A percentile compares a stretch with the other conserved stretches of the same genome.
These are phyloP conservation scores for Lanius ludovicianus DNA, from an alignment of 2,113 vertebrate species.

Conservation along the genomic window DNA sequence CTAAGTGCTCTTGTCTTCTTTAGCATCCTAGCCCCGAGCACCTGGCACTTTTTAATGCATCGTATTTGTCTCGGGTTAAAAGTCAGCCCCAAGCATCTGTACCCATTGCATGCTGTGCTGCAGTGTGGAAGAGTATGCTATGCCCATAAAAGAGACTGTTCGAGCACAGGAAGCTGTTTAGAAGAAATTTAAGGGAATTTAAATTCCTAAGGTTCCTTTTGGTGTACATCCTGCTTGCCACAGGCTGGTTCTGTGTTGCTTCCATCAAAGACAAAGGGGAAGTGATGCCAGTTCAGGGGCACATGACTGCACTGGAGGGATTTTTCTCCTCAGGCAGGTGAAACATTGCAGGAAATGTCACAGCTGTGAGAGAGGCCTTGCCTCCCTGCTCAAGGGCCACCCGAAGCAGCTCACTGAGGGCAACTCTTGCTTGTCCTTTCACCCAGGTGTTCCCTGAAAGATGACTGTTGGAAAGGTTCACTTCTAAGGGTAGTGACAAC, in stretches of 20 bases:
- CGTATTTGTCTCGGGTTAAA: background rate
- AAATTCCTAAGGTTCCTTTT: background rate
- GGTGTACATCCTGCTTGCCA: background rate
- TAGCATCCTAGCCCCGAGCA: background rate
- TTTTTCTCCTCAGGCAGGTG: background rate
- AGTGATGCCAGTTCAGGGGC: fast-evolving
- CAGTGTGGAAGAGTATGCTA: background rate
- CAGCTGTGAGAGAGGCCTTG: background rate
- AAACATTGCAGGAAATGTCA: background rate
- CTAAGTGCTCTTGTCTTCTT: background rate
- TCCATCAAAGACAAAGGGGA: background rate
- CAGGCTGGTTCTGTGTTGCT: background rate
- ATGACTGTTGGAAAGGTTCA: background rate
- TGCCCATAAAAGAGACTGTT: background rate
- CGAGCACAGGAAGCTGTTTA: background rate
- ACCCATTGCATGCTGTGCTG: background rate
- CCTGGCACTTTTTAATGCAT: background rate
- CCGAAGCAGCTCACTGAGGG: background rate
- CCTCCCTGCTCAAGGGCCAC: background rate
- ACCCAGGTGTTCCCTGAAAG: background rate
- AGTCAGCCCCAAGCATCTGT: background rate
- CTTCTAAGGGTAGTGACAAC: background rate
- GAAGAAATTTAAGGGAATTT: background rate
- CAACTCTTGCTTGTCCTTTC: background rate
- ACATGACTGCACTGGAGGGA: background rate